phyloP scores from a whole-genome alignment of 2,113 vertebrate species.

The Ahaetulla prasina region DNA sequence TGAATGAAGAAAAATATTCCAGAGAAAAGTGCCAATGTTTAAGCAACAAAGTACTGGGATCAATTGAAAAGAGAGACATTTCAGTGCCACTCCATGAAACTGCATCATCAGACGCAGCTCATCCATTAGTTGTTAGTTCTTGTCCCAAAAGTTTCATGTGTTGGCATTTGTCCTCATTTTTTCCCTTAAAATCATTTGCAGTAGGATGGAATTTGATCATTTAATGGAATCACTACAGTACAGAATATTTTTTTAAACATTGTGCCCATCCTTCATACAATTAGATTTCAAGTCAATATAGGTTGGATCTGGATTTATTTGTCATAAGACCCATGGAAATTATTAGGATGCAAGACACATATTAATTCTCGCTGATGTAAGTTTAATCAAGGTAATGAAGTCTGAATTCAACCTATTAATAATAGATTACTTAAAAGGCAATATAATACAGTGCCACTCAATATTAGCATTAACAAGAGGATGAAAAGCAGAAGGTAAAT shows the following conservation, averaged over 20 bases:
- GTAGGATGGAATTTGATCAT: neutral
- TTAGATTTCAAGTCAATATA: neutral
- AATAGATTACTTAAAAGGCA: neutral
- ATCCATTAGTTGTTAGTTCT: neutral
- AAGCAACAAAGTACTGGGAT: neutral
- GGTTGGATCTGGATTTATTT: neutral
- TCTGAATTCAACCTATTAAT: neutral
- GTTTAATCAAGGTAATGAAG: neutral
- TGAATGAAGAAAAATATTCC: neutral
- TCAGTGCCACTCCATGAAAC: neutral
- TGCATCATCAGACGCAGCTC: neutral
- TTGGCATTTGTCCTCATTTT: neutral
- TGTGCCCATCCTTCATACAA: neutral
- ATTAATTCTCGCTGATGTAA: neutral
- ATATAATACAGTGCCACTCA: neutral
- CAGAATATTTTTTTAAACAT: neutral
- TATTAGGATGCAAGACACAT: neutral
- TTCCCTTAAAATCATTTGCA: neutral
- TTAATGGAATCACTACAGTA: neutral
- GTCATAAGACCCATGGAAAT: neutral
- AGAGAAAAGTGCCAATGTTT: neutral
- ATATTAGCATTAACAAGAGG: neutral
- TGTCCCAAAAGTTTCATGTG: neutral
- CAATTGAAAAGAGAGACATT: neutral
- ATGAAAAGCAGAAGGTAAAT: neutral